Evolutionary conservation across 1,140 invertebrate genomes (phyloP).

Genomic region (Drosophila ercepeae): DNA sequence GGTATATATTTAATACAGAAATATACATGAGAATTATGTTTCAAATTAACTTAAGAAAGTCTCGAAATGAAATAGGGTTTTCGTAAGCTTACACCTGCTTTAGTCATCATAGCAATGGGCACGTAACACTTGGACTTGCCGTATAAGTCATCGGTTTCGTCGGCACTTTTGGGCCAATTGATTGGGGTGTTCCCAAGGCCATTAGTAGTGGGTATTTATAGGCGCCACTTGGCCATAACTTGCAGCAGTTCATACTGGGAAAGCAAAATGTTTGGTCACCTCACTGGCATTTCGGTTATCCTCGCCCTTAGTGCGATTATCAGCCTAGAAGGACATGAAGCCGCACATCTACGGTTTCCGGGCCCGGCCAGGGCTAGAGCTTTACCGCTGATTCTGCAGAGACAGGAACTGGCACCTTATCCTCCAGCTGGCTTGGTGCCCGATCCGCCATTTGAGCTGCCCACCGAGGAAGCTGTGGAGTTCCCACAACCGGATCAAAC

Average conservation of each 20-base stretch:
- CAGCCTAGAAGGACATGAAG: conserved; percentile 21
- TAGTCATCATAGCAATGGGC: conserved; percentile 50
- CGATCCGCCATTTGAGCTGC: conserved; percentile 68
- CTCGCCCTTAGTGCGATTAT: conserved; percentile 34
- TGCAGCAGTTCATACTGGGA: conserved; percentile 49
- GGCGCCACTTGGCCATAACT: conserved; percentile 14
- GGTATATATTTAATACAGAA: no score
- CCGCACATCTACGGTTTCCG: conserved; percentile 37
- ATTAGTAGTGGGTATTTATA: conserved; percentile 51
- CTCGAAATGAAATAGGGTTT: conserved; percentile 8
- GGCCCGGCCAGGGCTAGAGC: conserved; percentile 27
- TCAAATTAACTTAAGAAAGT: not conserved
- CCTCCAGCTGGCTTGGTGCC: conserved; percentile 67
- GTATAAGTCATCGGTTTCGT: conserved; percentile 69
- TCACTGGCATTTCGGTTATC: conserved; percentile 17
- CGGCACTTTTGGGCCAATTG: conserved; percentile 38
- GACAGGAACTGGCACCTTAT: conserved; percentile 62
- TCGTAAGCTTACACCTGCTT: conserved; percentile 44
- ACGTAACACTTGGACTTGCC: conserved; percentile 60
- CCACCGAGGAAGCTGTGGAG: conserved; percentile 56
- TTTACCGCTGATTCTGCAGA: conserved; percentile 25
- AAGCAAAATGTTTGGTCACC: conserved; percentile 54
- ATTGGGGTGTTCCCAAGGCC: conserved; percentile 45
- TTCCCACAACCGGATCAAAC: conserved; percentile 52
- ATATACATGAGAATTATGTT: not conserved